phyloP scores from a whole-genome alignment of 2,797 vertebrate species.

The Peromyscus attwateri region DNA sequence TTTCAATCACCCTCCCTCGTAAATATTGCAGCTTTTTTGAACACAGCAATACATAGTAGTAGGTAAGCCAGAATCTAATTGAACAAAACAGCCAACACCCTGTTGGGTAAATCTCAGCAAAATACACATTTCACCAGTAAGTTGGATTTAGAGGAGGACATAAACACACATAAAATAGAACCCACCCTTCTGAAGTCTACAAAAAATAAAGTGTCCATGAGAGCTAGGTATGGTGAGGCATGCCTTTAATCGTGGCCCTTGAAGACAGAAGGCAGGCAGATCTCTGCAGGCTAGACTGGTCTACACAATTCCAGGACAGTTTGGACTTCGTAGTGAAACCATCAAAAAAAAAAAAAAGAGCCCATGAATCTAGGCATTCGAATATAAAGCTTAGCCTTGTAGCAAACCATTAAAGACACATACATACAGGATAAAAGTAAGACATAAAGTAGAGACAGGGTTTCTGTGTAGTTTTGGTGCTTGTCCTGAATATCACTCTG shows the following conservation, averaged over 20 bases:
- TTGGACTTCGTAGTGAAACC: background rate
- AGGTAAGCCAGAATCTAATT: background rate
- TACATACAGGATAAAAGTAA: background rate
- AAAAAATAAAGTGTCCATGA: background rate
- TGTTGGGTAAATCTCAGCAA: background rate
- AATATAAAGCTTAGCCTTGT: background rate
- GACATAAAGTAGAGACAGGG: background rate
- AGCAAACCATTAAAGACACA: background rate
- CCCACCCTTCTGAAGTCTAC: background rate
- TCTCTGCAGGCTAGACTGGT: background rate
- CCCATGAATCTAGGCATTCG: background rate
- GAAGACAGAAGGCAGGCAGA: background rate
- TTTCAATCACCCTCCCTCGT: background rate
- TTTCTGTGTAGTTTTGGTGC: too few species aligned
- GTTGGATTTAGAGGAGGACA: background rate
- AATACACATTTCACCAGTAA: background rate
- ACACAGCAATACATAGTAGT: background rate
- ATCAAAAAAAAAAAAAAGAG: background rate
- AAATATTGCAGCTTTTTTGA: background rate
- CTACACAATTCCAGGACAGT: background rate
- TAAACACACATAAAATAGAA: background rate
- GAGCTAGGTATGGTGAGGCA: background rate
- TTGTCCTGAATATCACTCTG: too few species aligned
- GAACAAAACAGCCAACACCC: background rate
- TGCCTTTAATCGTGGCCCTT: background rate